Percentiles rank a stretch among this genome's conserved stretches.
These are phyloP conservation scores for Saimiri boliviensis DNA, from an alignment of 2,113 vertebrate genomes.

Conservation along the genomic window DNA sequence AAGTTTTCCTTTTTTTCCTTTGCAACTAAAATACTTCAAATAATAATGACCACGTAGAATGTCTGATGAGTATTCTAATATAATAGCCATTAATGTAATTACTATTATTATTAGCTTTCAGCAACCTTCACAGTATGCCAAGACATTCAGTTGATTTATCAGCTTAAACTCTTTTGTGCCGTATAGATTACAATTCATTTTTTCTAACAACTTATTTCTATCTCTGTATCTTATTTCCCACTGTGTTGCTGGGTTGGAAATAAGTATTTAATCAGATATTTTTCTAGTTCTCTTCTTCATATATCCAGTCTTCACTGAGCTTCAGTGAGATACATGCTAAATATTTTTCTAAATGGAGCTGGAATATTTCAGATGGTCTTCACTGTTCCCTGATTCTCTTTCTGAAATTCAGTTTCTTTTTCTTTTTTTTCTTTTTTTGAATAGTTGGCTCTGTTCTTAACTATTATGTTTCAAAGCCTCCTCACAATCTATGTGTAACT, in stretches of 20 bases:
- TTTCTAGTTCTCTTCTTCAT: not conserved
- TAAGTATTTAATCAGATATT: not conserved
- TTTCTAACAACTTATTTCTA: not conserved
- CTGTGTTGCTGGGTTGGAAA: not conserved
- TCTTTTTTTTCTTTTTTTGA: not conserved
- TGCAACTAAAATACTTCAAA: not conserved
- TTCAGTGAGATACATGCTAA: not conserved
- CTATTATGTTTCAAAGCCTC: not conserved
- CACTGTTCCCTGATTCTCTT: not conserved
- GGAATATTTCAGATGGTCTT: not conserved
- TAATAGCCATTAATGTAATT: not conserved
- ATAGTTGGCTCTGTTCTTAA: conserved; percentile 5
- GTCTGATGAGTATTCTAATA: not conserved
- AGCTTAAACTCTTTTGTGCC: not conserved
- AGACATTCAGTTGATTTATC: not conserved
- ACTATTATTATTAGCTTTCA: not conserved
- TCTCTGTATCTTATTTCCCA: not conserved
- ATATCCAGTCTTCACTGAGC: not conserved
- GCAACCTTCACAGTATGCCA: not conserved
- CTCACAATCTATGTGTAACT: not conserved
- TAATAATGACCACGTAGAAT: not conserved
- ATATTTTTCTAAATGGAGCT: not conserved
- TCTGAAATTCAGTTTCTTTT: not conserved
- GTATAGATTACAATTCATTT: not conserved
- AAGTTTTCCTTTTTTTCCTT: not conserved